phyloP scores from a whole-genome alignment of 1,140 invertebrate genomes.

The Nephotettix cincticeps region DNA sequence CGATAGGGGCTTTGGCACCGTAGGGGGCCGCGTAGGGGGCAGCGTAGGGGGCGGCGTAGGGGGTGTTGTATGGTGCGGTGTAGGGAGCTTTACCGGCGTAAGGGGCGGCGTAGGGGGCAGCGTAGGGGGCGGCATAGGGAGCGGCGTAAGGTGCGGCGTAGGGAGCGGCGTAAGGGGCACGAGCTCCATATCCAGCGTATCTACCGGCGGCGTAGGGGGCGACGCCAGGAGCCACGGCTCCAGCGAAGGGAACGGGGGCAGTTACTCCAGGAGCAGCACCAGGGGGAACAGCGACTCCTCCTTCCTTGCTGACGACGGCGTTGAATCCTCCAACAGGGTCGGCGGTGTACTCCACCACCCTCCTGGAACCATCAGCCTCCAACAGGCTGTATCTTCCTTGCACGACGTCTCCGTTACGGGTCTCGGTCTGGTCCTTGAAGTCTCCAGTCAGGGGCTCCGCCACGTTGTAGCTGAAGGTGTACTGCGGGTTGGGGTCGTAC shows the following conservation, averaged over 20 bases:
- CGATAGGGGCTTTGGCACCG: background rate
- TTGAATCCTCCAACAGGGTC: constrained; percentile 40
- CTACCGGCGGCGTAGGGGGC: constrained; percentile 10
- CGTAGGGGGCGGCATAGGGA: constrained; percentile 18
- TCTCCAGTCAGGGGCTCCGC: constrained; percentile 45
- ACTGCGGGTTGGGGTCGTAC: constrained; percentile 36
- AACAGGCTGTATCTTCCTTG: constrained; percentile 38
- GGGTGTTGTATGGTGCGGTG: constrained; percentile 21
- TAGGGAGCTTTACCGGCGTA: constrained; percentile 8
- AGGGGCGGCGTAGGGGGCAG: background rate
- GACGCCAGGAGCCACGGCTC: constrained; percentile 11
- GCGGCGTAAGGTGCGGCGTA: background rate
- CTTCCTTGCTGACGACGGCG: constrained; percentile 34
- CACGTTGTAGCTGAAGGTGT: constrained; percentile 46
- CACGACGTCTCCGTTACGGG: constrained; percentile 36
- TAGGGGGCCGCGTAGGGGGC: constrained; percentile 22
- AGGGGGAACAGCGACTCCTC: constrained; percentile 4
- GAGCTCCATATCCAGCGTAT: background rate
- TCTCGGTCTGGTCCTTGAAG: constrained; percentile 44
- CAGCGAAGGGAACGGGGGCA: constrained; percentile 14
- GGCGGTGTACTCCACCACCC: constrained; percentile 44
- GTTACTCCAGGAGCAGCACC: background rate
- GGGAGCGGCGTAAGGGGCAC: background rate
- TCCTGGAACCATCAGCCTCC: constrained; percentile 42
- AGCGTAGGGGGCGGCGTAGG: constrained; percentile 14